These are phyloP conservation scores for Holotrichia oblita DNA, from an alignment of 1,140 invertebrate genomes.

Conservation along the genomic window DNA sequence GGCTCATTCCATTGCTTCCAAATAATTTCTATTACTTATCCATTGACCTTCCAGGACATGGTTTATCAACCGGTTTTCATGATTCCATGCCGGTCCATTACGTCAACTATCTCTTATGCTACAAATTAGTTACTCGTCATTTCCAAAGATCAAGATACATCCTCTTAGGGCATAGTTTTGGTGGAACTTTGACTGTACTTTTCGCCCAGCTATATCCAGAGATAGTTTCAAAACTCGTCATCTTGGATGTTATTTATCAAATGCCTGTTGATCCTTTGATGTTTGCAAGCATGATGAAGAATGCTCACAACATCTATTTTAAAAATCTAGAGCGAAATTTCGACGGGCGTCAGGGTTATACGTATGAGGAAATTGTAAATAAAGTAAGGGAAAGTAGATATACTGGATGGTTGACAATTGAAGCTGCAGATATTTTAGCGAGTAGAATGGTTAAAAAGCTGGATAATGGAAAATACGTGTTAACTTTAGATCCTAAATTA, in stretches of 20 bases:
- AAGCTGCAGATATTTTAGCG: conserved; percentile 63
- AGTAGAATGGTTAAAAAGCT: conserved; percentile 60
- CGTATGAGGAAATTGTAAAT: conserved; percentile 64
- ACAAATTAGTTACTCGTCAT: conserved; percentile 65
- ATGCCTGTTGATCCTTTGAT: conserved; percentile 47
- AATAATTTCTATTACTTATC: conserved; percentile 67
- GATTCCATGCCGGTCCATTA: conserved; percentile 60
- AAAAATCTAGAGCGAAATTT: conserved; percentile 39
- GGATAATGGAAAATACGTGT: conserved; percentile 58
- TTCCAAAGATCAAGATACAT: conserved; percentile 49
- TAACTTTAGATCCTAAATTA: conserved; percentile 52
- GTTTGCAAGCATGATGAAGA: neutral
- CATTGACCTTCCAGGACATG: conserved; percentile 75
- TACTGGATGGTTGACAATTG: conserved; percentile 57
- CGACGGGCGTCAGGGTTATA: conserved; percentile 55
- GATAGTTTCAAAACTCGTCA: conserved; percentile 63
- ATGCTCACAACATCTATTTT: neutral
- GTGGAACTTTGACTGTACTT: conserved; percentile 62
- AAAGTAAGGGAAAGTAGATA: conserved; percentile 59
- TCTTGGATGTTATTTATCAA: conserved; percentile 64
- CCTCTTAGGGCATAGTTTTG: conserved; percentile 70
- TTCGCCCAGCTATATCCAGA: conserved; percentile 64
- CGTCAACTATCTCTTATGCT: conserved; percentile 61
- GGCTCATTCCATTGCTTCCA: conserved; percentile 67
- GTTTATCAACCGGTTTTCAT: conserved; percentile 69